Base-by-base conservation (phyloP, 2,888 invertebrate genomes). In the Sarcophaga subvicina region DNA sequence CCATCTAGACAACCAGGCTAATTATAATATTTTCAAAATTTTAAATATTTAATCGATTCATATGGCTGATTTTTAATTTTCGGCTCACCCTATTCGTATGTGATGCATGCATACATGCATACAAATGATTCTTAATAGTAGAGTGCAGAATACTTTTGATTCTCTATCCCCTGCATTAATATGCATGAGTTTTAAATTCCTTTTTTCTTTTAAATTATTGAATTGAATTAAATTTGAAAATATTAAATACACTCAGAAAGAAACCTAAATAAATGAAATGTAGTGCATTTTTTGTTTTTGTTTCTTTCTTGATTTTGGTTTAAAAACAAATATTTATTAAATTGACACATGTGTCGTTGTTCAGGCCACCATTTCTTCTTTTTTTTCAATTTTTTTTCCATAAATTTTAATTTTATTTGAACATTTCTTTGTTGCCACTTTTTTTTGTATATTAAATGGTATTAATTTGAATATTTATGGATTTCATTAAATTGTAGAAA, bases 321-420 rank as follows among this genome's bases (percentile, higher is more conserved):
- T 12, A 59, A 70, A 47, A 25, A 49, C 27, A 6, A 60, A 20
- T 25, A 62, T 75, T 75, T 49, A 37, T 25, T 69, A 54, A 49
- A 75, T 81, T 67, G 54, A 64, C 75, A 80, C 71, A 80, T 84
- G 84, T 84, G 80, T 54, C 76, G 71, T 14, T 54, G 54, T 72
- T 83, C 72, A 64, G 76, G 49, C 59, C 80, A 80, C 71, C 71
- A 72, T 84, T 80, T 84, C 77, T 70, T 63, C 14, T 66, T n/a
- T 6, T 49, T 6, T 3, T 59, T 8, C 1, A 37, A 37, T 37
- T 10, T 8, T 2, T 37, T 37, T 37, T 10, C 8, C 37, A 37
- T 37, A 37, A 37, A 37, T 37, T 37, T 37, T 37, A 37, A 37
- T 45, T 37, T 60, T 59, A 14, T 49, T 14, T 54, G 14, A 54